Evolutionary conservation across 2,113 vertebrate genomes (phyloP), one percentile per base, ranked within the genome.

Genomic region (Corythoichthys haematopterus): DNA sequence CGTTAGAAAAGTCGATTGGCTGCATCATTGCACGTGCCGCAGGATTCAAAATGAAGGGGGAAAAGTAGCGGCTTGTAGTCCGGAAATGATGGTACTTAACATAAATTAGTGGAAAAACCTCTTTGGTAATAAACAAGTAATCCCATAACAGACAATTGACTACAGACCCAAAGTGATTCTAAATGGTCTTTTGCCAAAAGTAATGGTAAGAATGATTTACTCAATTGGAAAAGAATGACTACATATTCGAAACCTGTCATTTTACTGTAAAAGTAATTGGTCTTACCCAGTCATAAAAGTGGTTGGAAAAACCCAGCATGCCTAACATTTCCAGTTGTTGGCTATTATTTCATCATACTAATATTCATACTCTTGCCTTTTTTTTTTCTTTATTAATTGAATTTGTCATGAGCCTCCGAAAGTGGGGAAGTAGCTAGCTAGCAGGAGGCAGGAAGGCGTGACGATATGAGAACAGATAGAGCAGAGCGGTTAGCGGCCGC

Each of bases 331-430:
- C 20, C 5, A 20, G 16, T 9, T 55, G 3, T 33, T 14, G 33
- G 4, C 55, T 36, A 36, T 36, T 33, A 57, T 4, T 57, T 57
- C 16, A 62, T 28, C 28, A 13, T 62, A 61, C 38, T 28, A 60
- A 60, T 28, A 28, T 62, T 13, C 2, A 45, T 46, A 51, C 10
- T 10, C 5, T 36, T 58, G 36, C 3, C 3, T 37, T 48, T 45
- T n/a, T 28, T 28, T 28, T 28, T 28, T 28, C 1, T 28, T 28
- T 28, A 28, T 28, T 52, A 50, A 63, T 64, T 55, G 46, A 57
- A 57, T 77, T 87, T 89, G 89, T 90, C 87, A 87, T 88, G 86
- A 89, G 89, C 84, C 85, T 90, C 80, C 62, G n/a, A 64, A 60
- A 68, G 74, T 69, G 46, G 35, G 50, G 70, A 57, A 46, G 43